phyloP scores from a whole-genome alignment of 64 coral and sea anemone genomes.

The Trachythela sp. region DNA sequence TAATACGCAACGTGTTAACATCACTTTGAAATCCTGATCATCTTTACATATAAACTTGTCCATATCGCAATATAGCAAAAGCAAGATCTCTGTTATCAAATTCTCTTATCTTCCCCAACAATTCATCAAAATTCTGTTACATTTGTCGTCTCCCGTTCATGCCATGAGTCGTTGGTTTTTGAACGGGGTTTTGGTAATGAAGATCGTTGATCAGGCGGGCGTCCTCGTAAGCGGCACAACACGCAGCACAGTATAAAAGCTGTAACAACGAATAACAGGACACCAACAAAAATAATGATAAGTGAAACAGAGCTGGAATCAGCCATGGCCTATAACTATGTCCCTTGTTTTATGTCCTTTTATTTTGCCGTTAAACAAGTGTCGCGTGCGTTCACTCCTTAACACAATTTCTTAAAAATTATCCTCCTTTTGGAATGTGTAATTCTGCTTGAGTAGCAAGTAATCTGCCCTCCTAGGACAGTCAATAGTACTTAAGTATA shows the following conservation, averaged over 20 bases:
- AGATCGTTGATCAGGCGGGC: constrained; percentile 43
- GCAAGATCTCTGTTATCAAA: neutral
- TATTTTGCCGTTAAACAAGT: neutral
- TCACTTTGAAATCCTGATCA: no score
- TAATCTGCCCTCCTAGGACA: no score
- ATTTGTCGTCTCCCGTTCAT: constrained; percentile 7
- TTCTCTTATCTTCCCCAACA: neutral
- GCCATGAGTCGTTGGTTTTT: neutral
- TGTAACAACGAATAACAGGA: constrained; percentile 79
- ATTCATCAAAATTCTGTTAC: neutral
- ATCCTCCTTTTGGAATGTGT: no score
- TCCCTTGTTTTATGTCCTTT: neutral
- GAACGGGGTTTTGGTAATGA: neutral
- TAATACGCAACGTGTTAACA: no score
- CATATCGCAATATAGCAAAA: no score
- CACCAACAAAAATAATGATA: constrained; percentile 91
- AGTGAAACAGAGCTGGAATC: constrained; percentile 62
- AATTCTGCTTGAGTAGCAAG: no score
- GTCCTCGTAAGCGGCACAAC: constrained; percentile 70
- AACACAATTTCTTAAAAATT: neutral
- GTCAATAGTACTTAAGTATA: no score
- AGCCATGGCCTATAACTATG: neutral
- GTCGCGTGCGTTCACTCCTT: neutral
- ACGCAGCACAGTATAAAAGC: constrained; percentile 82
- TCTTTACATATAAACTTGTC: no score